Conservation (phyloP, 2,797 vertebrate genomes). For the Geotria australis region DNA sequence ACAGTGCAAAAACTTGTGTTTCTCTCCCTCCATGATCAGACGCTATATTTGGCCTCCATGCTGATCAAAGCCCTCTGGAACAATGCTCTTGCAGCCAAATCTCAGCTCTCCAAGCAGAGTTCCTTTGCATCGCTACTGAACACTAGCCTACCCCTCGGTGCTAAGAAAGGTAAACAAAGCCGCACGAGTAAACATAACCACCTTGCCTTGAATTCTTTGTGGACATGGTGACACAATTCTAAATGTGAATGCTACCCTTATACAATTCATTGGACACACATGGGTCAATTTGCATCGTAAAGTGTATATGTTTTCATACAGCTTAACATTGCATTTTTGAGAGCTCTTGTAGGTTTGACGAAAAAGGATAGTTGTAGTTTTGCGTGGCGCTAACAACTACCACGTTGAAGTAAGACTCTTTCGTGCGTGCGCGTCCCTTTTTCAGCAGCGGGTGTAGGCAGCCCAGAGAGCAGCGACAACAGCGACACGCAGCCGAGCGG, state of each 20-base stretch:
- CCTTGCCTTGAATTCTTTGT: too few relatives aligned
- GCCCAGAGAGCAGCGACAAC: slow-evolving; percentile 92
- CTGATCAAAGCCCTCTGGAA: slow-evolving; percentile 97
- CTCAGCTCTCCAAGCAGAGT: slow-evolving; percentile 92
- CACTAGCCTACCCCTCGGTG: slow-evolving; percentile 81
- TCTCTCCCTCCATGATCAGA: slow-evolving; percentile 13
- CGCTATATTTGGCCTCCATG: slow-evolving; percentile 88
- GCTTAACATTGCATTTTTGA: too few relatives aligned
- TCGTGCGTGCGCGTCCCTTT: not conserved
- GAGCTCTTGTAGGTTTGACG: too few relatives aligned
- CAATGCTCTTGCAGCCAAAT: slow-evolving; percentile 81
- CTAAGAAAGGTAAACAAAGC: slow-evolving; percentile 56
- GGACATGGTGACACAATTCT: too few relatives aligned
- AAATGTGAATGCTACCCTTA: too few relatives aligned
- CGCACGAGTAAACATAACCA: not conserved
- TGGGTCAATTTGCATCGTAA: too few relatives aligned
- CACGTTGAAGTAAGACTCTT: not conserved
- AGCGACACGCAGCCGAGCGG: slow-evolving; percentile 92
- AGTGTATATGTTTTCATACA: too few relatives aligned
- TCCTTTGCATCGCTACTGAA: slow-evolving; percentile 90
- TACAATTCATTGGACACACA: too few relatives aligned
- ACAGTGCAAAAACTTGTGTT: too few relatives aligned
- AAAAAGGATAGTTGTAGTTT: too few relatives aligned
- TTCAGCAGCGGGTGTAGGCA: slow-evolving; percentile 19
- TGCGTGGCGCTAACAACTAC: too few relatives aligned